A percentile compares a stretch with the other conserved stretches of the same genome.
These are phyloP conservation scores for Allophyes oxyacanthae DNA, from an alignment of 2,888 invertebrate genomes.

Conservation along the genomic window DNA sequence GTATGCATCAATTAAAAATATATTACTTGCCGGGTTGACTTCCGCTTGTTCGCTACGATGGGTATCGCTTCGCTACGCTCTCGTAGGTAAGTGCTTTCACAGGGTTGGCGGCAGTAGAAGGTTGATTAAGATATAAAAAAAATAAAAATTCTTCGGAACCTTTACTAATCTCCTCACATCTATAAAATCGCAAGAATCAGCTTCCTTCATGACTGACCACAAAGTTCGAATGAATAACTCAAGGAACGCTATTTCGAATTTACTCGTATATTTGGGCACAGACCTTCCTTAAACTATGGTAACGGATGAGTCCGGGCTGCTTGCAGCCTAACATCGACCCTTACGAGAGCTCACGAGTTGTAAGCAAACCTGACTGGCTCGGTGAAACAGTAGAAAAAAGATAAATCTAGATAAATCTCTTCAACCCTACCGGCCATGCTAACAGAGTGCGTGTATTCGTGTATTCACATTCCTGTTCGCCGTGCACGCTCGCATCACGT, in stretches of 20 bases:
- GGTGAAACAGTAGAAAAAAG: background rate
- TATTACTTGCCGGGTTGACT: slow-evolving; percentile 80
- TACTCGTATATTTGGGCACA: too few relatives aligned
- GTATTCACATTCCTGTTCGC: slow-evolving; percentile 51
- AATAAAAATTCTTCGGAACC: too few relatives aligned
- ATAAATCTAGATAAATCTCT: background rate
- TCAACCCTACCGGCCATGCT: slow-evolving; percentile 30
- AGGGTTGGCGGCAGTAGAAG: slow-evolving; percentile 26
- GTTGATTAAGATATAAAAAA: slow-evolving; percentile 1
- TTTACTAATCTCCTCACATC: too few relatives aligned
- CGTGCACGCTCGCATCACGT: slow-evolving; percentile 52
- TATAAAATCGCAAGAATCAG: too few relatives aligned
- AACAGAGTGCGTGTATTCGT: slow-evolving; percentile 42
- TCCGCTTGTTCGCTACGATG: slow-evolving; percentile 69
- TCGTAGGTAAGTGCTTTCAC: slow-evolving; percentile 31
- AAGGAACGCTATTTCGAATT: too few relatives aligned
- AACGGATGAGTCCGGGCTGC: background rate
- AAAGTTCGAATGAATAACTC: too few relatives aligned
- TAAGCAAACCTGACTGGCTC: background rate
- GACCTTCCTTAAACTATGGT: too few relatives aligned
- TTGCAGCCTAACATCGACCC: too few relatives aligned
- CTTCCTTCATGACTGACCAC: too few relatives aligned
- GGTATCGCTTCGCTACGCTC: slow-evolving; percentile 47
- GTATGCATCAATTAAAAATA: slow-evolving; percentile 87
- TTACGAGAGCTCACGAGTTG: background rate